Evolutionary conservation across 1,140 invertebrate genomes (phyloP).

Genomic region (Musca vetustissima): DNA sequence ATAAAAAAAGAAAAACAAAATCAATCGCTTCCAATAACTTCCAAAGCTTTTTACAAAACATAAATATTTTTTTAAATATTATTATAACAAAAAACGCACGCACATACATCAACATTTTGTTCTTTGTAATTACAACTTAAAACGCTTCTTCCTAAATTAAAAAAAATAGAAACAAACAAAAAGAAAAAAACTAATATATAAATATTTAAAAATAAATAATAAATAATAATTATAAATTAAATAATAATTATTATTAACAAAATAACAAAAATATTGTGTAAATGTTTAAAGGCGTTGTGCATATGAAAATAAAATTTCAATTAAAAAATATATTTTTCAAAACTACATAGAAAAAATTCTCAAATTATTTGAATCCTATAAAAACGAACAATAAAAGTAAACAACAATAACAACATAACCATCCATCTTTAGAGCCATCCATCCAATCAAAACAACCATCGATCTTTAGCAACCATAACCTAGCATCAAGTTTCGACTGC

Average conservation of each 20-base stretch:
- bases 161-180: not conserved
- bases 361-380: no score
- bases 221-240: not conserved
- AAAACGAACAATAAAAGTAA: not conserved
- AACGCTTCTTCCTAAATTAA: conserved; percentile 17
- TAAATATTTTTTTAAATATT: not conserved
- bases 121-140: conserved; percentile 15
- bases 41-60: conserved; percentile 18
- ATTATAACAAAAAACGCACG: not conserved
- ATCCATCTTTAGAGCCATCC: conserved; percentile 34
- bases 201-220: no score
- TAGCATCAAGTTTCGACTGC: no score
- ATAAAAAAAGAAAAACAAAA: conserved; percentile 8
- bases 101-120: conserved; percentile 11
- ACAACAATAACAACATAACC: conserved; percentile 2
- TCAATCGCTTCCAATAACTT: conserved; percentile 19
- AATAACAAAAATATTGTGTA: not conserved
- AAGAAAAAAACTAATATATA: conserved; percentile 4
- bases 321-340: conserved; percentile 11
- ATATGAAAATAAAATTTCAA: no score
- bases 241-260: not conserved
- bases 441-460: not conserved
- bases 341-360: not conserved
- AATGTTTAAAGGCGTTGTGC: no score
- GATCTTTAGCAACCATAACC: no score